Conservation (phyloP, 1,140 invertebrate genomes). For the Orchesella cincta region DNA sequence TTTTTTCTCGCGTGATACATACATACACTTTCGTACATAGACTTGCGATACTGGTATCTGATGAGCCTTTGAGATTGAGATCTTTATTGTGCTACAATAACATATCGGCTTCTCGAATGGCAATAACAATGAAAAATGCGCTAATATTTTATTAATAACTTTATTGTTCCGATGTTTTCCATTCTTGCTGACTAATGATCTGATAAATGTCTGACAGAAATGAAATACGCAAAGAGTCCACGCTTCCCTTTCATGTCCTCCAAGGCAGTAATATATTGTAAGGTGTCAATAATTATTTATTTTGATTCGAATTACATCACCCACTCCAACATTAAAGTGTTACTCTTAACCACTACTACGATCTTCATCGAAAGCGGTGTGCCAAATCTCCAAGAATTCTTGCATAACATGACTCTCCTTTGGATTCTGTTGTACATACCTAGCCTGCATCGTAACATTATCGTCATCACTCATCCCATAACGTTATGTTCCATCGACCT, state of each 20-base stretch:
- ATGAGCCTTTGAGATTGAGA: too few species aligned
- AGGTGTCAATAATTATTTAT: neutral
- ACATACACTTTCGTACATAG: too few species aligned
- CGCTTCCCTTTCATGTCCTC: neutral
- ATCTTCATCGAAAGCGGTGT: neutral
- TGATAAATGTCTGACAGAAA: neutral
- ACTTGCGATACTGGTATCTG: too few species aligned
- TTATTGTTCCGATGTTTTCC: neutral
- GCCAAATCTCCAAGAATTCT: too few species aligned
- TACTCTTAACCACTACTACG: neutral
- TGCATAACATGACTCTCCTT: neutral
- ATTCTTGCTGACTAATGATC: neutral
- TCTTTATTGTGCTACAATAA: too few species aligned
- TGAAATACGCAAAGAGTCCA: neutral
- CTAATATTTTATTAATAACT: neutral
- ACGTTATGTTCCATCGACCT: too few species aligned
- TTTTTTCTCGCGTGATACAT: too few species aligned
- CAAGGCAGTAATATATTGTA: neutral
- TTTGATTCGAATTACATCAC: neutral
- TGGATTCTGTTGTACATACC: too few species aligned
- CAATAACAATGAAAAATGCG: neutral
- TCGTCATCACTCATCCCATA: too few species aligned
- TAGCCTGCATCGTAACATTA: too few species aligned
- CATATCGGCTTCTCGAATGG: too few species aligned
- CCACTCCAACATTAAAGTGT: neutral